Percentiles rank a stretch among this genome's conserved stretches.
Evolutionary conservation across 2,797 vertebrate species (phyloP).

Genomic region (Rhodeus uyekii): DNA sequence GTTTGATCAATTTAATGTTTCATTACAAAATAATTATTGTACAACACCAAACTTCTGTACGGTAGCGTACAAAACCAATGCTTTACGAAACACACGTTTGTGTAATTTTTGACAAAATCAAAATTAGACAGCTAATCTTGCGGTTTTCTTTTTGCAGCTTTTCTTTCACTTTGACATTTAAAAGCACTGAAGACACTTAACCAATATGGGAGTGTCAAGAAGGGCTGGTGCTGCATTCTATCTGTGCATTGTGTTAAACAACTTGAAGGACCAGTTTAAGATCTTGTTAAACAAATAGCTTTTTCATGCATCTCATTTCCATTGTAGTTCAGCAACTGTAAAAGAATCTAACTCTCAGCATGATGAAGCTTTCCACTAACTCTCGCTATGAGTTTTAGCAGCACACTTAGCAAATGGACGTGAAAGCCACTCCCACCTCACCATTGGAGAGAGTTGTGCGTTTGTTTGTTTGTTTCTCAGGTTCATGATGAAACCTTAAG

Average conservation of each 20-base stretch:
- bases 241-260: constrained; percentile 4
- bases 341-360: constrained; percentile 10
- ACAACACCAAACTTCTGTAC: neutral
- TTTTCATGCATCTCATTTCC: constrained; percentile 2
- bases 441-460: neutral
- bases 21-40: neutral
- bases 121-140: neutral
- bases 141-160: neutral
- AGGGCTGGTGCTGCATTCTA: constrained; percentile 28
- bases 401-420: constrained; percentile 8
- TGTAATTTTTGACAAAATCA: neutral
- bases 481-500: neutral
- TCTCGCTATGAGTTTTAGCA: neutral
- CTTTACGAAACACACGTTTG: neutral
- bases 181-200: neutral
- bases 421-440: neutral
- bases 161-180: neutral
- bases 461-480: constrained; percentile 35
- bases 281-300: constrained; percentile 43
- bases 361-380: constrained; percentile 4
- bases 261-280: constrained; percentile 52
- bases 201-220: constrained; percentile 7
- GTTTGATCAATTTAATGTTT: neutral
- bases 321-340: neutral
- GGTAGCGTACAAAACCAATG: no score